Base-by-base conservation (phyloP, 2,888 invertebrate genomes). In the Polydrusus tereticollis region DNA sequence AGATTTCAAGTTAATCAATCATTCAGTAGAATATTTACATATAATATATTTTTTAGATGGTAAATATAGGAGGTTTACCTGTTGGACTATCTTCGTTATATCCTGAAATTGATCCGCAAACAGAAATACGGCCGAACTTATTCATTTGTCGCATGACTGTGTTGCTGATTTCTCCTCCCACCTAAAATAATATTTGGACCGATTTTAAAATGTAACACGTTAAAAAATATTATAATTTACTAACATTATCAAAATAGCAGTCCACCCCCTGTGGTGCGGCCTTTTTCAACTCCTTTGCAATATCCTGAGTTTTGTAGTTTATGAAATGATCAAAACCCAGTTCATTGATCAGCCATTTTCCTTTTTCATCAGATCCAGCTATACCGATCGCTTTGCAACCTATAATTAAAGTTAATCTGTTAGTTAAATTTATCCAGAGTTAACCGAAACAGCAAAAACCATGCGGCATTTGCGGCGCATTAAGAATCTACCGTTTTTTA, bases 241-340 rank as follows among this genome's bases (percentile, higher is more conserved):
- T 82, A 85, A 93, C 93, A 83, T 93, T 93, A 81, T 94, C 94
- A 81, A 93, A 93, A 80, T 91, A 93, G 79, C 92, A 91, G 80
- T 94, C 92, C 0, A 93, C 84, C 1, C 93, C 93, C 14, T 90
- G 85, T 0, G 93, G 91, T 10, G 92, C 91, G 58, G 85, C 86
- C 81, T 89, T 85, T 74, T 87, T 88, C 14, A 94, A 84, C 36
- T 87, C 88, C 58, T 86, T 80, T 0, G 82, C 82, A 52, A 91
- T 78, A 78, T 90, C 82, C 3, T 84, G 86, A 1, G 87, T 90
- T 83, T 93, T 94, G 83, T 94, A 94, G 85, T 94, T 93, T 75
- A 90, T 90, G 5, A 89, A 91, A 75, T 86, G 83, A 81, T 94
- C 91, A 79, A 92, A 93, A 5, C 89, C 89, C 1, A 93, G 82